Conservation (phyloP, 2,888 invertebrate species). For the Stenotaenia linearis region DNA sequence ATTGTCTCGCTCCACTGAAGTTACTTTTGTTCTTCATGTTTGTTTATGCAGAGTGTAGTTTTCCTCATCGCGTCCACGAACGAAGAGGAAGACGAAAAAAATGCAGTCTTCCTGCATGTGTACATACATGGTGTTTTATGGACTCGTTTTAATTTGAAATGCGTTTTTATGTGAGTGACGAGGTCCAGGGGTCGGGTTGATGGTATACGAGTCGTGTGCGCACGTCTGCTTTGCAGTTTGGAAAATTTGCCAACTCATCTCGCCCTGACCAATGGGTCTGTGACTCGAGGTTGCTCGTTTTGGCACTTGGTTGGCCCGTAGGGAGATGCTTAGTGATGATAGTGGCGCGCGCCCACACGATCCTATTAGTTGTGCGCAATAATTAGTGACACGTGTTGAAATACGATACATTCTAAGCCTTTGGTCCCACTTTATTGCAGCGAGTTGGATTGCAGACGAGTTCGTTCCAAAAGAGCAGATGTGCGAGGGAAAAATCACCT, state of each 20-base stretch:
- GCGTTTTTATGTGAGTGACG: neutral
- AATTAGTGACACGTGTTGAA: neutral
- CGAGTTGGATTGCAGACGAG: neutral
- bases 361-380: neutral
- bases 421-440: neutral
- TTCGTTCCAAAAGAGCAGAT: neutral
- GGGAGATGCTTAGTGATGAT: slow-evolving; percentile 1
- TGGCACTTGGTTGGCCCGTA: neutral
- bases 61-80: neutral
- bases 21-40: neutral
- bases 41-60: neutral
- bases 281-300: neutral
- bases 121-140: neutral
- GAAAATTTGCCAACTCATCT: slow-evolving; percentile 17
- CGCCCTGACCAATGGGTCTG: neutral
- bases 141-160: neutral
- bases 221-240: neutral
- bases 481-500: neutral
- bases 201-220: neutral
- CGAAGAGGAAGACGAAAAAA: neutral
- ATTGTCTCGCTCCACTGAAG: neutral
- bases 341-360: neutral
- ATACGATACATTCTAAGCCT: neutral
- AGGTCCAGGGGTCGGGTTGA: neutral
- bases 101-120: neutral